Evolutionary conservation across 2,888 invertebrate genomes (phyloP).

Genomic region (Leucozona laternaria): DNA sequence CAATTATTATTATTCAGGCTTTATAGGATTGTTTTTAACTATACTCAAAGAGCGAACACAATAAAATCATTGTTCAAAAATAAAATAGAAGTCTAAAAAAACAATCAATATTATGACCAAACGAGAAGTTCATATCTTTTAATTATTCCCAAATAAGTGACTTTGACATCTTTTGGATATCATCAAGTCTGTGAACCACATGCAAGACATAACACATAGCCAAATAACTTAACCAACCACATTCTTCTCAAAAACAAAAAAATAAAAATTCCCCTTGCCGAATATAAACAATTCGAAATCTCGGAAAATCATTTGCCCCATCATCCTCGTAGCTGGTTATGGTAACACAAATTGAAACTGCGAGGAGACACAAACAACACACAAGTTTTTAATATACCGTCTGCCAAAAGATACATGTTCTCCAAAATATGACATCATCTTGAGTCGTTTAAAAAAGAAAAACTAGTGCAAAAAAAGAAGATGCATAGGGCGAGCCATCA

Average conservation of each 20-base stretch:
- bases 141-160: conserved; percentile 58
- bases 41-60: not conserved
- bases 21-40: too few species aligned
- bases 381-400: conserved; percentile 34
- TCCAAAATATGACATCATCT: conserved; percentile 68
- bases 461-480: conserved; percentile 27
- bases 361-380: conserved; percentile 14
- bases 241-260: conserved; percentile 11
- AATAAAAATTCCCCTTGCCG: not conserved
- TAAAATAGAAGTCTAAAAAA: not conserved
- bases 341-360: not conserved
- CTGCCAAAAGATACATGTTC: conserved; percentile 47
- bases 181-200: conserved; percentile 16
- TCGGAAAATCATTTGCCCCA: conserved; percentile 16
- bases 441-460: not conserved
- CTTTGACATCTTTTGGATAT: conserved; percentile 51
- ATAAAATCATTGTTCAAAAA: conserved; percentile 2
- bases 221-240: conserved; percentile 27
- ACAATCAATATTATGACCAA: not conserved
- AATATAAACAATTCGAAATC: conserved; percentile 31
- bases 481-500: conserved; percentile 7
- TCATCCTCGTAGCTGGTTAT: not conserved
- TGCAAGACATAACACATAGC: conserved; percentile 19
- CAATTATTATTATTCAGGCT: too few species aligned
- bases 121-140: not conserved